These are phyloP conservation scores for Caenorhabditis drosophilae DNA, from an alignment of 2,888 invertebrate species.

Conservation along the genomic window DNA sequence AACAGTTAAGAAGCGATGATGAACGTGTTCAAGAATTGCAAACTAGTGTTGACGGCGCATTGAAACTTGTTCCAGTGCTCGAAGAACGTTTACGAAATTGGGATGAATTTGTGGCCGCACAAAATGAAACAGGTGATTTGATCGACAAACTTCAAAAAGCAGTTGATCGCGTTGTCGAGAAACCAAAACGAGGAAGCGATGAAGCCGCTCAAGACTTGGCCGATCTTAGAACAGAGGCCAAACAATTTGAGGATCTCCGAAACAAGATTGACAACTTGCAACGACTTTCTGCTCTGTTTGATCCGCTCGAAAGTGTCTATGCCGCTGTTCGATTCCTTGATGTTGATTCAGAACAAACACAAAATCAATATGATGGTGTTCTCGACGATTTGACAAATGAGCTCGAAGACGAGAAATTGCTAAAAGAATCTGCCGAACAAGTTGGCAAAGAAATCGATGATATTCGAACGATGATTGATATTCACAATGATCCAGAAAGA, in stretches of 20 bases:
- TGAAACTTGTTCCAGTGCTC: conserved; percentile 30
- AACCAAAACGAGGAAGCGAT: conserved; percentile 27
- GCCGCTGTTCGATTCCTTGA: conserved; percentile 46
- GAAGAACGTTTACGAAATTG: conserved; percentile 36
- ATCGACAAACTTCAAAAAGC: conserved; percentile 25
- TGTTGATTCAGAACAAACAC: conserved; percentile 5
- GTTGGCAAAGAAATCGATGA: conserved; percentile 6
- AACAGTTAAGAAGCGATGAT: too few species aligned
- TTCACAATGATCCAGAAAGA: conserved; percentile 16
- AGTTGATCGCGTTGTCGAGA: conserved; percentile 33
- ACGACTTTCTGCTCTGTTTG: conserved; percentile 49
- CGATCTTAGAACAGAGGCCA: conserved; percentile 5
- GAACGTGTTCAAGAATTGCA: conserved; percentile 13
- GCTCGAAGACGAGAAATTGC: conserved; percentile 5
- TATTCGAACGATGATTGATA: conserved; percentile 4
- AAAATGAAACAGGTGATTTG: conserved; percentile 39
- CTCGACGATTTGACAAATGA: conserved; percentile 2
- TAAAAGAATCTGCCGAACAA: conserved; percentile 5
- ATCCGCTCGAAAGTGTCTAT: conserved; percentile 57
- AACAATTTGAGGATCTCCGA: conserved; percentile 18
- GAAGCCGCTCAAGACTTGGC: background rate
- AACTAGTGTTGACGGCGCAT: conserved; percentile 27
- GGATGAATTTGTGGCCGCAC: conserved; percentile 46
- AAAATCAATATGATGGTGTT: conserved; percentile 3
- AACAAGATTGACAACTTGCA: conserved; percentile 42